phyloP scores from a whole-genome alignment of 35 echinoderm and acorn worm species.

The Acanthaster planci region DNA sequence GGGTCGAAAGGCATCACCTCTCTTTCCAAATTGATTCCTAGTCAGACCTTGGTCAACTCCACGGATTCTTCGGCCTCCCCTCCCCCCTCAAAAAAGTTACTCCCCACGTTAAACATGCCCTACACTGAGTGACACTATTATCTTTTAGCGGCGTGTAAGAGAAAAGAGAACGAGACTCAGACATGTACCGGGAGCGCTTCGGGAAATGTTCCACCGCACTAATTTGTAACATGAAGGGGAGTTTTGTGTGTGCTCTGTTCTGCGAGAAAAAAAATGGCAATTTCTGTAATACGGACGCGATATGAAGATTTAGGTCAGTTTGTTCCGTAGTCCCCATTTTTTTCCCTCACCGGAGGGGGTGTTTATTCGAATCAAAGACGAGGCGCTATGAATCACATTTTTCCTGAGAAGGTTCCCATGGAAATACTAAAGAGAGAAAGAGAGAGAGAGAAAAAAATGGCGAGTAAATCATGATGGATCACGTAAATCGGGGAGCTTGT shows the following conservation, averaged over 20 bases:
- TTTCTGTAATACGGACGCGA: neutral
- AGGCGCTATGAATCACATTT: neutral
- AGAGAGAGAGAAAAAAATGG: neutral
- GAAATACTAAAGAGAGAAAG: neutral
- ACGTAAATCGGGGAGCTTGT: too few relatives aligned
- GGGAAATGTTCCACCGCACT: neutral
- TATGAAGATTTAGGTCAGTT: conserved; percentile 18
- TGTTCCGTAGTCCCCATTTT: neutral
- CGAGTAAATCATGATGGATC: too few relatives aligned
- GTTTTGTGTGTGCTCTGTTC: neutral
- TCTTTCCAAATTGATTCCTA: conserved; percentile 8
- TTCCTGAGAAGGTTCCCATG: neutral
- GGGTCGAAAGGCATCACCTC: neutral
- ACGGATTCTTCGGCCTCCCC: too few relatives aligned
- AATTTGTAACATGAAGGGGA: conserved; percentile 8
- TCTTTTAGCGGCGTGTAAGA: too few relatives aligned
- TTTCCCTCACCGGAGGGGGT: neutral
- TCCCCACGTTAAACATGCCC: too few relatives aligned
- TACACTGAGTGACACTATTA: too few relatives aligned
- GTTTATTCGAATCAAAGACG: conserved; percentile 3
- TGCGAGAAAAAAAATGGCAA: neutral
- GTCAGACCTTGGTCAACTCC: neutral
- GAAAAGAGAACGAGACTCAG: neutral
- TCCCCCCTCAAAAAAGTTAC: too few relatives aligned
- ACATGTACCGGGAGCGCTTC: neutral